phyloP scores from a whole-genome alignment of 2,797 vertebrate genomes.

The Podarcis siculus region DNA sequence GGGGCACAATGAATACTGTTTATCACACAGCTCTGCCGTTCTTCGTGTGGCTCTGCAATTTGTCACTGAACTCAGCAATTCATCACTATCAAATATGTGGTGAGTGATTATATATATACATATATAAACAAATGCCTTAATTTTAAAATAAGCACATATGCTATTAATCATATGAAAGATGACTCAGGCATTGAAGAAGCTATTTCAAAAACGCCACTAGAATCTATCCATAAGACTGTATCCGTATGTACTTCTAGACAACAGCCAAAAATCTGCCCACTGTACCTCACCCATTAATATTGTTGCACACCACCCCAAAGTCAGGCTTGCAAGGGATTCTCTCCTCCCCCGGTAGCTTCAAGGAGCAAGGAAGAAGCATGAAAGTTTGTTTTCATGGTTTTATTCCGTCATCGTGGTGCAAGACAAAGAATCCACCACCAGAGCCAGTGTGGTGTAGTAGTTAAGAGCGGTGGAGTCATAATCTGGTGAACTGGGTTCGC shows the following conservation, averaged over 20 bases:
- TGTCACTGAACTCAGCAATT: conserved; percentile 3
- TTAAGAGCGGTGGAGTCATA: too few species aligned
- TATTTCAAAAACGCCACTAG: neutral
- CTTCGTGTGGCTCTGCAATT: conserved; percentile 21
- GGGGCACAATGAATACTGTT: conserved; percentile 4
- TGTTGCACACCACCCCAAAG: too few species aligned
- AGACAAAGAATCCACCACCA: too few species aligned
- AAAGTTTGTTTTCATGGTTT: too few species aligned
- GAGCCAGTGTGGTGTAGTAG: too few species aligned
- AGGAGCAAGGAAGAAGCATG: too few species aligned
- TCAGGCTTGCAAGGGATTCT: too few species aligned
- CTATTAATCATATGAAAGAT: conserved; percentile 25
- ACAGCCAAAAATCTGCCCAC: neutral
- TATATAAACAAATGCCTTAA: conserved; percentile 19
- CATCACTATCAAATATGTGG: conserved; percentile 16
- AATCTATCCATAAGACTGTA: neutral
- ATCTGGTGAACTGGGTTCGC: too few species aligned
- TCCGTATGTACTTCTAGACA: neutral
- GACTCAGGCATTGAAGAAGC: neutral
- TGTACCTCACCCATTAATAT: too few species aligned
- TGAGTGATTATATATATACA: conserved; percentile 5
- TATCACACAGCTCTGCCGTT: neutral
- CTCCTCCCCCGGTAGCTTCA: too few species aligned
- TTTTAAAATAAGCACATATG: conserved; percentile 33
- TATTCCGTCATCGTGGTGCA: too few species aligned